Evolutionary conservation across 2,888 invertebrate genomes (phyloP).

Genomic region (Brachyptera putata): DNA sequence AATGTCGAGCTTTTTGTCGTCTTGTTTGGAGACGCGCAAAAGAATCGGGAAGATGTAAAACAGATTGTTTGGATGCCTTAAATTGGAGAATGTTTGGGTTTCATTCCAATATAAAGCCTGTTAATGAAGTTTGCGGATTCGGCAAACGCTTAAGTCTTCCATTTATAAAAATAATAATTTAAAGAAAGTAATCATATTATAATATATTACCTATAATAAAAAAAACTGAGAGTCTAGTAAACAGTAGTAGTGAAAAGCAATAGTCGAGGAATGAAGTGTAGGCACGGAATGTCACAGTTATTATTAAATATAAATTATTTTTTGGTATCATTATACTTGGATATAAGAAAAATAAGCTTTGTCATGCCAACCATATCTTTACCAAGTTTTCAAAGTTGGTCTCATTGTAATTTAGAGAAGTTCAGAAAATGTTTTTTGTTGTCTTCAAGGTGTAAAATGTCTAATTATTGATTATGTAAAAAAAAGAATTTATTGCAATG

Average conservation of each 20-base stretch:
- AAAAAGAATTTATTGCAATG: constrained; percentile 30
- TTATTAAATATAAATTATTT: constrained; percentile 33
- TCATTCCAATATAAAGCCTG: constrained; percentile 29
- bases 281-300: constrained; percentile 30
- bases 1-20: constrained; percentile 1
- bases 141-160: constrained; percentile 33
- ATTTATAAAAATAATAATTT: constrained; percentile 29
- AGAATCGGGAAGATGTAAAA: background rate
- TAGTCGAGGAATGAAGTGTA: constrained; percentile 27
- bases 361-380: constrained; percentile 30
- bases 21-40: background rate
- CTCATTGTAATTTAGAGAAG: constrained; percentile 27
- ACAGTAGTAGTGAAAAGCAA: constrained; percentile 30
- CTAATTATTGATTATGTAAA: constrained; percentile 27
- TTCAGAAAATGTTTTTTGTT: constrained; percentile 27
- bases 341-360: constrained; percentile 30
- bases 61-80: constrained; percentile 32
- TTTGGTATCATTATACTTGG: constrained; percentile 33
- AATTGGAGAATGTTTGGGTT: constrained; percentile 32
- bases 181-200: constrained; percentile 27
- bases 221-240: constrained; percentile 24
- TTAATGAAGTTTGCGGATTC: constrained; percentile 31
- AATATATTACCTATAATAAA: constrained; percentile 7
- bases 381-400: constrained; percentile 28
- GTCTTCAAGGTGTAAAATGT: constrained; percentile 28